Evolutionary conservation across 2,113 vertebrate species (phyloP).

Genomic region (Python bivittatus): DNA sequence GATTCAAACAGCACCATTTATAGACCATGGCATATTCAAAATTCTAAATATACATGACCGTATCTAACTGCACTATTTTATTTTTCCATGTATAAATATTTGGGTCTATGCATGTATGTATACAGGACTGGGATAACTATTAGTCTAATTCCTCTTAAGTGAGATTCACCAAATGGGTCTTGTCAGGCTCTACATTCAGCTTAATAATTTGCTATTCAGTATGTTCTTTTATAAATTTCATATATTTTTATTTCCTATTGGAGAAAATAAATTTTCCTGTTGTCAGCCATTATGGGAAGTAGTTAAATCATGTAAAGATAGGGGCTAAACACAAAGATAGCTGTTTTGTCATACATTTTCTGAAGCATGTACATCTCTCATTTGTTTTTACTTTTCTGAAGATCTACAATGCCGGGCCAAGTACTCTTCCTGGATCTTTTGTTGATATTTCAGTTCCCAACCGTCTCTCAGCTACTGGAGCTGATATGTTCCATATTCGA

Average conservation of each 20-base stretch:
- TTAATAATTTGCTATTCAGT: not conserved
- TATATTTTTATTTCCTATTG: not conserved
- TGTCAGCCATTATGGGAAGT: not conserved
- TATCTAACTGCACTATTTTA: constrained; percentile 5
- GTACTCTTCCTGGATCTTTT: constrained; percentile 87
- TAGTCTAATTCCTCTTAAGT: not conserved
- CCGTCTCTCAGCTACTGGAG: constrained; percentile 83
- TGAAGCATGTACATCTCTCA: not conserved
- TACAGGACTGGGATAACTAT: not conserved
- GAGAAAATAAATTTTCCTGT: not conserved
- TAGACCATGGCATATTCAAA: constrained; percentile 18
- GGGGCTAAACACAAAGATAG: not conserved
- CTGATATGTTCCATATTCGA: constrained; percentile 89
- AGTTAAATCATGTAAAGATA: not conserved
- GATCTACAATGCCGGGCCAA: constrained; percentile 98
- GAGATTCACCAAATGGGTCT: not conserved
- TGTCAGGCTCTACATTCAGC: no score
- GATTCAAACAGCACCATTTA: constrained; percentile 7
- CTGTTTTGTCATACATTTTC: not conserved
- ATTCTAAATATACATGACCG: constrained; percentile 4
- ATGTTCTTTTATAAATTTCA: not conserved
- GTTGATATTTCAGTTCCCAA: constrained; percentile 92
- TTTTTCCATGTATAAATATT: constrained; percentile 23
- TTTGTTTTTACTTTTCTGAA: constrained; percentile 53
- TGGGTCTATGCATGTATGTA: not conserved